These are phyloP conservation scores for Phalloptychus januarius DNA, from an alignment of 2,797 vertebrate species.

Conservation along the genomic window DNA sequence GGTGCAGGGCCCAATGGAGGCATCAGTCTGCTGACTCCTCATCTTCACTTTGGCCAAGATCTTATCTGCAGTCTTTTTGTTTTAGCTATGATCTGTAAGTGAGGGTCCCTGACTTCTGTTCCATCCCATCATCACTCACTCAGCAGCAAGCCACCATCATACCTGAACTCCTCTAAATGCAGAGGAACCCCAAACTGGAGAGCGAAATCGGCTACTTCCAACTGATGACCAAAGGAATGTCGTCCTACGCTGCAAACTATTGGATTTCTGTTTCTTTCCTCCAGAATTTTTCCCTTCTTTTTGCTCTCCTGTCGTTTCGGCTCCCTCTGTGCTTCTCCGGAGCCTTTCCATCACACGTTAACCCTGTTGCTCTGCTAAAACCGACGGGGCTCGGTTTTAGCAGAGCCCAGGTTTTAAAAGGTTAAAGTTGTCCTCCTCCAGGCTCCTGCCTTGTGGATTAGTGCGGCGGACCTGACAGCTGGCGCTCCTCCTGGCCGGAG, in stretches of 20 bases:
- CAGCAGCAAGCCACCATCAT: background rate
- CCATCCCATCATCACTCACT: background rate
- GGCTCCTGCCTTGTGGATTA: conserved; percentile 35
- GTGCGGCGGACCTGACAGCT: conserved; percentile 48
- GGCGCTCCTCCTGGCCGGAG: conserved; percentile 55
- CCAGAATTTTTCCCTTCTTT: background rate
- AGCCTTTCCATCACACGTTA: conserved; percentile 33
- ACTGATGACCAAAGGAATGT: background rate
- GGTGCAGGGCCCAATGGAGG: no score
- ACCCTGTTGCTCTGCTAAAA: conserved; percentile 46
- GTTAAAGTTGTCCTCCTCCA: conserved; percentile 37
- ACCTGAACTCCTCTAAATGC: background rate
- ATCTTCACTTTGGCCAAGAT: background rate
- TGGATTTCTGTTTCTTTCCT: background rate
- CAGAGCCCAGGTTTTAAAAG: conserved; percentile 44
- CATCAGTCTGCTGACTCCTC: background rate
- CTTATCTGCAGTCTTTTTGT: no score
- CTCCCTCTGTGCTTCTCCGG: background rate
- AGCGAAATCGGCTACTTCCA: background rate
- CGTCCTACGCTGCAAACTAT: background rate
- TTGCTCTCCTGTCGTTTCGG: background rate
- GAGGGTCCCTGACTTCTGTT: background rate
- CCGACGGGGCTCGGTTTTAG: conserved; percentile 8
- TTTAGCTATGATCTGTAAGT: no score
- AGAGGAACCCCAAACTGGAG: background rate